Evolutionary conservation across 2,888 invertebrate species (phyloP), one percentile per base, ranked within the genome.

Genomic region (Synanthedon andrenaeformis): DNA sequence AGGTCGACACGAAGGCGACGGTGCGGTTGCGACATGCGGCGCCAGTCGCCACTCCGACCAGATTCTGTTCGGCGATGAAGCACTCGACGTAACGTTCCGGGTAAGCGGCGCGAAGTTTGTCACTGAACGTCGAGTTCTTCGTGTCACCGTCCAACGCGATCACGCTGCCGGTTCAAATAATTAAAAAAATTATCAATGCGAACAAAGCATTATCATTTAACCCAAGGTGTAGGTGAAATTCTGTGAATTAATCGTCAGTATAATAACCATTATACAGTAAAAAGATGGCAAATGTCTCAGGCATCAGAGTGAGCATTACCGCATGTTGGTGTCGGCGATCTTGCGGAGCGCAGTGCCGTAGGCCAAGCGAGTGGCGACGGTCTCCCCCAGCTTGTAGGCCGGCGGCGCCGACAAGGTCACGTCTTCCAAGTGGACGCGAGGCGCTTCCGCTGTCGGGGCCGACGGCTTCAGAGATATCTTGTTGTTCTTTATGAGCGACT

Each of bases 51-150:
- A 98, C 97, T 52, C 97, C 97, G 58, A 96, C 97, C 73, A 98
- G 87, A 89, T 98, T 99, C 89, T 99, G 99, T 77, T 99, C 99
- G 56, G 99, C 99, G 72, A 99, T 99, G 89, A 95, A 99, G 78
- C 99, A 98, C 84, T 99, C 99, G 63, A 99, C 92, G 84, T 95
- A 98, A 61, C 91, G 89, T 63, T 90, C 89, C 0, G 90, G 90
- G 70, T 88, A 90, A 0, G 84, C 92, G 63, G 93, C 91, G 76
- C 94, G 94, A 59, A 99, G 91, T 74, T 95, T 97, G 66, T 97
- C 96, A 13, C 99, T 94, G 86, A 92, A 99, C 0, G 99, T 99
- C 0, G 99, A 99, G 84, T 99, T 99, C 86, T 99, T 99, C 62
- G 98, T 98, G 79, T 99, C 99, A 23, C 97, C 99, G 76, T 99